Base-by-base conservation (phyloP, 2,797 vertebrate species). In the Geotrypetes seraphini region DNA sequence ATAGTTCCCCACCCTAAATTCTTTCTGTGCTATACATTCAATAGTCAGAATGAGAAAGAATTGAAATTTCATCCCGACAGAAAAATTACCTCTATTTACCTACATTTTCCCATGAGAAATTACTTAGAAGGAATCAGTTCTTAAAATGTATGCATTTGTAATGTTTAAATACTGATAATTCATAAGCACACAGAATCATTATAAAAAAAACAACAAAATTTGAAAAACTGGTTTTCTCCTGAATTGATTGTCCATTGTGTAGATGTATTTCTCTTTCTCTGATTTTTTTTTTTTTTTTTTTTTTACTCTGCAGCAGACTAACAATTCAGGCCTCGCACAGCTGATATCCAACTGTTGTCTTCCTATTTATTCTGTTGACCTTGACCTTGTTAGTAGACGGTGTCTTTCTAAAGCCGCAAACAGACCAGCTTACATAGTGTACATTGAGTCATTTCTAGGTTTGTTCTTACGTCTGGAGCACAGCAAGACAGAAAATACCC, bases 401-500 rank as follows among this genome's bases (percentile, higher is more conserved):
- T n/a, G n/a, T n/a, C n/a, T n/a, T 67, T 50, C 63, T 59, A 56
- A 57, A 73, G 67, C 66, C 45, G 54, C 19, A 8, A 42, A 19
- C 54, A 65, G 69, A 52, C 77, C 69, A 54, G 37, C 63, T 66
- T 78, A 73, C 66, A 60, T 53, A 70, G 67, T 72, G 70, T 71
- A 78, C 76, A 78, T 72, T 69, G 68, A 86, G 66, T 82, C 76
- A 86, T 84, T 83, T 79, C 75, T 75, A 71, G 73, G 66, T 75
- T 83, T 84, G 72, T 81, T 85, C 84, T 89, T 64, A 73, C 78
- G 78, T 71, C 52, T 66, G 69, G 57, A 70, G 59, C 53, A 65
- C 68, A 65, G 59, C 77, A 76, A 71, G 46, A 57, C 53, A 63
- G 73, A 63, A 51, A 69, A 71, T 61, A 22, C 33, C 53, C 58